phyloP scores from a whole-genome alignment of 2,113 vertebrate species.

The Stercorarius parasiticus region DNA sequence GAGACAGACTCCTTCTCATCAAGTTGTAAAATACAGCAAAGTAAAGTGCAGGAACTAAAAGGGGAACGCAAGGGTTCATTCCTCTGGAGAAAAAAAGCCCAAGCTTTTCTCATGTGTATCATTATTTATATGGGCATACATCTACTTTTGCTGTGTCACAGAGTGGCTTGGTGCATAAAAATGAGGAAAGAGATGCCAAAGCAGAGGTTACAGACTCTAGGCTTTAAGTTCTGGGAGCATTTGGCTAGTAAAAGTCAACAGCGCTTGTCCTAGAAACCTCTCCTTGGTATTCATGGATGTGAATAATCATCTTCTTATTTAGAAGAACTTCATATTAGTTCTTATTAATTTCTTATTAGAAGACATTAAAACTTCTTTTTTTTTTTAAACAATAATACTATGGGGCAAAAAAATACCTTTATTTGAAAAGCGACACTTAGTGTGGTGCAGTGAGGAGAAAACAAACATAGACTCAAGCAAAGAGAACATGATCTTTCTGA shows the following conservation, averaged over 20 bases:
- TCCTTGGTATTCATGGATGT: not conserved
- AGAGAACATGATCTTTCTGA: not conserved
- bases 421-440: not conserved
- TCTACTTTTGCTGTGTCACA: not conserved
- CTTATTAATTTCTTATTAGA: not conserved
- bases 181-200: not conserved
- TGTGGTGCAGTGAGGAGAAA: not conserved
- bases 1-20: not conserved
- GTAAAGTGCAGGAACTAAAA: not conserved
- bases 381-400: not conserved
- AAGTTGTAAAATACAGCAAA: not conserved
- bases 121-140: not conserved
- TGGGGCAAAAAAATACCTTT: not conserved
- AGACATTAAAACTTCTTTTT: not conserved
- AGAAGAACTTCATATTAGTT: not conserved
- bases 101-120: not conserved
- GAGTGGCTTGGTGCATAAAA: not conserved
- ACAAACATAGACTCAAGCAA: not conserved
- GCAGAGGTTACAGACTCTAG: not conserved
- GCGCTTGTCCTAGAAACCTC: not conserved
- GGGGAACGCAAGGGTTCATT: accelerated
- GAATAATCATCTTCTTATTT: not conserved
- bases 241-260: not conserved
- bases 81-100: not conserved
- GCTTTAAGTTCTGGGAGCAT: not conserved